These are phyloP conservation scores for Meloidogyne exigua DNA, from an alignment of 1,140 invertebrate genomes.

Conservation along the genomic window DNA sequence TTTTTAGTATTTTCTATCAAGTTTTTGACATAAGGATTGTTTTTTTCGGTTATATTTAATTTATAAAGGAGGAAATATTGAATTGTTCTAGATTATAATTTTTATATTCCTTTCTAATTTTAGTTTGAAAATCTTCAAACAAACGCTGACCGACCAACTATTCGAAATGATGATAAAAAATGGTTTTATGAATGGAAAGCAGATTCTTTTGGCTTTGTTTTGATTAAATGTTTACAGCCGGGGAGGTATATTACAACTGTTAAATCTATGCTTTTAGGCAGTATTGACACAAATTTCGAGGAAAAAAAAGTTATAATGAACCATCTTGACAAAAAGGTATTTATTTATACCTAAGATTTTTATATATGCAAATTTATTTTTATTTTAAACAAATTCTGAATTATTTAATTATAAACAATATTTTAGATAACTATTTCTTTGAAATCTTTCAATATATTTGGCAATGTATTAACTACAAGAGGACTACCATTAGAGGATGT, in stretches of 20 bases:
- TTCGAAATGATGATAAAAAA: slow-evolving; percentile 49
- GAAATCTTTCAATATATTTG: background rate
- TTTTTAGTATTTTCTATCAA: too few species aligned
- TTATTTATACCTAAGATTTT: too few species aligned
- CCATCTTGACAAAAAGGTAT: slow-evolving; percentile 1
- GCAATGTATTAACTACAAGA: background rate
- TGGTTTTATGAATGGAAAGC: slow-evolving; percentile 77
- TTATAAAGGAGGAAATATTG: too few species aligned
- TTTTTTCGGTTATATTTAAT: too few species aligned
- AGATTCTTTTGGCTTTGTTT: slow-evolving; percentile 70
- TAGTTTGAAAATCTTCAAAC: slow-evolving; percentile 38
- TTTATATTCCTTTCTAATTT: too few species aligned
- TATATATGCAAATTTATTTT: too few species aligned
- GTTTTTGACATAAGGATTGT: too few species aligned
- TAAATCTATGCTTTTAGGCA: background rate
- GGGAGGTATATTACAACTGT: slow-evolving; percentile 20
- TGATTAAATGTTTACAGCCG: slow-evolving; percentile 32
- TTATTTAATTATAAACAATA: too few species aligned
- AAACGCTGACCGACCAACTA: slow-evolving; percentile 43
- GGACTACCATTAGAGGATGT: background rate
- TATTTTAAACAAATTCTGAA: too few species aligned
- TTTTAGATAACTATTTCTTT: slow-evolving; percentile 2
- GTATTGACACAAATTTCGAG: background rate
- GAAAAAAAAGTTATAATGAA: background rate
- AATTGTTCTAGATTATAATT: too few species aligned